Evolutionary conservation across 2,888 invertebrate genomes (phyloP), one percentile per base, ranked within the genome.

Genomic region (Anaspis maculata): DNA sequence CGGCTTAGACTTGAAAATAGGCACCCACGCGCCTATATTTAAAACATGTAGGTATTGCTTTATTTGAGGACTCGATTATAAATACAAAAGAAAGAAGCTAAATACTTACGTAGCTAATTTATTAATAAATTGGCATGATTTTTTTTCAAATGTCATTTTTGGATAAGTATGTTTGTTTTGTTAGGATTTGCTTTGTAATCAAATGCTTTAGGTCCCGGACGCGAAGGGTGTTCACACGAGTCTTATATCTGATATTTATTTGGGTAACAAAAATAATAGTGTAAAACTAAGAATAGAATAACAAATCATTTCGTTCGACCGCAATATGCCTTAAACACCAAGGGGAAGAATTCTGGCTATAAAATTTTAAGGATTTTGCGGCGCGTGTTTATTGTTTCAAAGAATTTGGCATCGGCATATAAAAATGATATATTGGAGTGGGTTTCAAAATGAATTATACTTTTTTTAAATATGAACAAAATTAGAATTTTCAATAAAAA

Each of bases 231-330:
- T 52, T 52, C 52, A 51, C 52, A 52, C 52, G 51, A 41, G 39
- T 51, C 41, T 51, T 42, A 31, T 42, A 42, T 44, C 42, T 49
- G 42, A 31, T 45, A 39, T 52, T 51, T 51, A 47, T 51, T 51
- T 51, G 47, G 31, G 39, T 40, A 33, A 27, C 31, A 26, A 35
- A 30, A 36, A 39, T 30, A 39, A 35, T 30, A 36, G 13, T 14
- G 21, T 31, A 15, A 25, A 7, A 33, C 39, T 41, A 37, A 38
- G 43, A 41, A 37, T 45, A 43, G 43, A 39, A 26, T 24, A 28
- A 28, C 34, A 32, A 33, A 31, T 39, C 30, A 26, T 39, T 36
- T 30, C 22, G 23, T 14, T 12, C 34, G 24, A 37, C 39, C 39
- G 26, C 42, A 42, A 32, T 19, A 19, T 19, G 19, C 5, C 9